These are phyloP conservation scores for Athalia circularis DNA, from an alignment of 2,888 invertebrate species.

Conservation along the genomic window DNA sequence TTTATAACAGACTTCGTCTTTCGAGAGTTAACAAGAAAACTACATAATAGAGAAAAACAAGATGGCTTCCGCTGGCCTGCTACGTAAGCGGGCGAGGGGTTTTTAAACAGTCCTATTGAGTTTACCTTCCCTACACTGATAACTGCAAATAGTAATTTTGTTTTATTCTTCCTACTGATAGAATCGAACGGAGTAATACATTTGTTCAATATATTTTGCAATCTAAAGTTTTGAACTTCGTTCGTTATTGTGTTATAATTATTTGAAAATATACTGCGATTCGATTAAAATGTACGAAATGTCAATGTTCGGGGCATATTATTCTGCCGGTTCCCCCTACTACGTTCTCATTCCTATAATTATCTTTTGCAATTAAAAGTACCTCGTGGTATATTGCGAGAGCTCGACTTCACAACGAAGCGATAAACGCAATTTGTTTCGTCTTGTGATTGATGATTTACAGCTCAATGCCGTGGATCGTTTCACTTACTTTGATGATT, in stretches of 20 bases:
- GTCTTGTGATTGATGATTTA: not conserved
- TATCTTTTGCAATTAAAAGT: conserved; percentile 20
- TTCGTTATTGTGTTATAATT: not conserved
- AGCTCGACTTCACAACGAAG: not conserved
- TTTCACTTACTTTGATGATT: too few relatives aligned
- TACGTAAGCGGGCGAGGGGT: too few relatives aligned
- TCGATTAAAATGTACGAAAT: conserved; percentile 1
- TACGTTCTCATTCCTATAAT: conserved; percentile 17
- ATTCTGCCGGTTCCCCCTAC: conserved; percentile 3
- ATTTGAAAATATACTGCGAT: not conserved
- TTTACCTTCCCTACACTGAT: too few relatives aligned
- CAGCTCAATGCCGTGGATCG: too few relatives aligned
- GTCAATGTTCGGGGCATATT: not conserved
- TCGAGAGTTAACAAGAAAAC: too few relatives aligned
- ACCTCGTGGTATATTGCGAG: not conserved
- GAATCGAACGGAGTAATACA: too few relatives aligned
- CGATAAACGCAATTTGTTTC: not conserved
- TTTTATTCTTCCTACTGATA: too few relatives aligned
- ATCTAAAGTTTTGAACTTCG: conserved; percentile 3
- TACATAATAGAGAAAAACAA: too few relatives aligned
- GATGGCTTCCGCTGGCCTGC: too few relatives aligned
- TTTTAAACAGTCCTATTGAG: too few relatives aligned
- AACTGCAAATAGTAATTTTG: too few relatives aligned
- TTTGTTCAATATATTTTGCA: conserved; percentile 15
- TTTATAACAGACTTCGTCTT: too few relatives aligned